These are phyloP conservation scores for Oopsacas minuta DNA, from an alignment of 37 sponge, comb jelly and placozoan species.

Conservation along the genomic window DNA sequence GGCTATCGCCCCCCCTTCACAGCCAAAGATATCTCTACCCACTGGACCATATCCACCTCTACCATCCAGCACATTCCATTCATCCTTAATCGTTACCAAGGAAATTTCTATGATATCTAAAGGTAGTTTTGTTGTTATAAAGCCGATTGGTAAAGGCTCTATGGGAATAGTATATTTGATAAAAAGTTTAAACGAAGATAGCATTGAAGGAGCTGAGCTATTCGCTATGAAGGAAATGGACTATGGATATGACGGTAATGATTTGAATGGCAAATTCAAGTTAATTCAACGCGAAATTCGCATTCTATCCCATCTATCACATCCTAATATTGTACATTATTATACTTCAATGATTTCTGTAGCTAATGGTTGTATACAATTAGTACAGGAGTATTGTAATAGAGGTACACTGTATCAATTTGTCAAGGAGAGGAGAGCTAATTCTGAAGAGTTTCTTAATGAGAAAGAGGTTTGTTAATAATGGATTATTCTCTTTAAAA, in stretches of 20 bases:
- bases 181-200: neutral
- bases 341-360: neutral
- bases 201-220: neutral
- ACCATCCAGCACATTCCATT: neutral
- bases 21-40: neutral
- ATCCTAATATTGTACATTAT: neutral
- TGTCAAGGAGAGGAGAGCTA: neutral
- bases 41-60: neutral
- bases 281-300: neutral
- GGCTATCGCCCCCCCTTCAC: neutral
- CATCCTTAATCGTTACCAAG: neutral
- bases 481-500: too few species aligned
- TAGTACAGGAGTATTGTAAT: neutral
- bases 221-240: neutral
- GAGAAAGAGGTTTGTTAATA: neutral
- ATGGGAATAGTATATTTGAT: neutral
- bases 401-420: neutral
- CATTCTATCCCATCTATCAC: neutral
- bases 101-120: neutral
- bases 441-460: neutral
- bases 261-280: neutral
- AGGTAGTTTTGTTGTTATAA: neutral
- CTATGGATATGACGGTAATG: neutral
- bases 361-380: neutral
- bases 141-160: neutral